Base-by-base conservation (phyloP, 2,888 invertebrate genomes). In the Oligia fasciuncula region DNA sequence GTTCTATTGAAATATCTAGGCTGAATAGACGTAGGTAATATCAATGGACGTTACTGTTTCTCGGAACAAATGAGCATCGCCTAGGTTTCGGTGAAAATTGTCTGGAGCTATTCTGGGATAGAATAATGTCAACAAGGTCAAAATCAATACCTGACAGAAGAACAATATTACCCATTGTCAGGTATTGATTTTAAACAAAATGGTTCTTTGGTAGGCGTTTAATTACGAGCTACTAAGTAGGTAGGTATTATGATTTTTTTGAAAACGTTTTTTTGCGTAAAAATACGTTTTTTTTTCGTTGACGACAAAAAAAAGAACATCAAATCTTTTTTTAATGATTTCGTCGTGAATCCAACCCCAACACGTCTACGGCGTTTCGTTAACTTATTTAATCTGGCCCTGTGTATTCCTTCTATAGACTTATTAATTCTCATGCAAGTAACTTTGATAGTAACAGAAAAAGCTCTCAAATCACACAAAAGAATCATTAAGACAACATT, bases 1-100 rank as follows among this genome's bases (percentile, higher is more conserved):
- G 73, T 63, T 76, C 65, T 40, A 73, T 81, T 85, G 69, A 73
- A 73, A 81, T 69, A 63, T 76, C 76, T 51, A 51, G 85, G 62
- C 43, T 71, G 35, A 70, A 70, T 63, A 69, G 76, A 66, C 70
- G 54, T 67, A 29, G 29, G 29, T 29, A 8, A 76, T 73, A 67
- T 79, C 17, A n/a, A 67, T 63, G 49, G 35, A 51, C 3, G 79
- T 82, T 67, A 8, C 23, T 51, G n/a, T 23, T 69, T 46, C 23
- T 80, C 0, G 19, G 49, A 49, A 62, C 23, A 65, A 83, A 83
- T 43, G 29, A n/a, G 70, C 19, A n/a, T 5, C 29, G 19, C 17
- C 14, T 60, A 43, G 40, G 9, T 68, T 14, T 76, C 0, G 29
- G 43, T 17, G 67, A 84, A 69, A 19, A 69, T 62, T 51, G 60